Evolutionary conservation across 2,888 invertebrate species (phyloP).

Genomic region (Amiota mariae): DNA sequence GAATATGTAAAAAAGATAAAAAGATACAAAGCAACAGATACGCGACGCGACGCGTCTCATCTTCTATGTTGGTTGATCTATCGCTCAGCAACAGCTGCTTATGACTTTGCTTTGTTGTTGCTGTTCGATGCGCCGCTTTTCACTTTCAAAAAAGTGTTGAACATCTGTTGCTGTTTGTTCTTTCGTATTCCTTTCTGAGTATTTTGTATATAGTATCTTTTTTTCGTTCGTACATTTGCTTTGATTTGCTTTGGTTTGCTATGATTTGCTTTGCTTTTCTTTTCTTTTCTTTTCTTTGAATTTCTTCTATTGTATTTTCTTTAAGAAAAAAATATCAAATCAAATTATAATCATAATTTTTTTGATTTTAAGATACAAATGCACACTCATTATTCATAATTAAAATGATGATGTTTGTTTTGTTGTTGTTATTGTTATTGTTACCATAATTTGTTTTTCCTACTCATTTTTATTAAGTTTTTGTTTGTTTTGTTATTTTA

Average conservation of each 20-base stretch:
- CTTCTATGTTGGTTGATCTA: slow-evolving; percentile 25
- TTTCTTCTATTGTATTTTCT: background rate
- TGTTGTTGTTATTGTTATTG: background rate
- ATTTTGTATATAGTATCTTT: too few species aligned
- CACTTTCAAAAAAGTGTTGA: slow-evolving; percentile 8
- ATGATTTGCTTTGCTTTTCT: background rate
- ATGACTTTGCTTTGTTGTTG: slow-evolving; percentile 17
- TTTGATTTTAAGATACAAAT: slow-evolving; percentile 1
- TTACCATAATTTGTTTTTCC: background rate
- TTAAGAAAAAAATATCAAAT: background rate
- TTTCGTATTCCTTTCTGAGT: background rate
- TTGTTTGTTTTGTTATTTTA: background rate
- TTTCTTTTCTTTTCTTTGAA: background rate
- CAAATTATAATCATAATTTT: background rate
- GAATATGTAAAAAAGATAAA: slow-evolving; percentile 3
- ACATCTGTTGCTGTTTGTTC: slow-evolving; percentile 23
- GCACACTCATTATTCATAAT: slow-evolving; percentile 17
- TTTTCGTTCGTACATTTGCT: too few species aligned
- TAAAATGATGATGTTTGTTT: background rate
- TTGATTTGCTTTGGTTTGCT: too few species aligned
- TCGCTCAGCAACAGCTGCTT: slow-evolving; percentile 16
- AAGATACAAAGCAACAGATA: too few species aligned
- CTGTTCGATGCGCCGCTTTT: slow-evolving; percentile 33
- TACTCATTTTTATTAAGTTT: background rate
- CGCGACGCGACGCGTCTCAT: slow-evolving; percentile 9